Percentiles rank a stretch among this genome's conserved stretches.
phyloP scores from a whole-genome alignment of 2,888 invertebrate species.

The Baronia brevicornis region DNA sequence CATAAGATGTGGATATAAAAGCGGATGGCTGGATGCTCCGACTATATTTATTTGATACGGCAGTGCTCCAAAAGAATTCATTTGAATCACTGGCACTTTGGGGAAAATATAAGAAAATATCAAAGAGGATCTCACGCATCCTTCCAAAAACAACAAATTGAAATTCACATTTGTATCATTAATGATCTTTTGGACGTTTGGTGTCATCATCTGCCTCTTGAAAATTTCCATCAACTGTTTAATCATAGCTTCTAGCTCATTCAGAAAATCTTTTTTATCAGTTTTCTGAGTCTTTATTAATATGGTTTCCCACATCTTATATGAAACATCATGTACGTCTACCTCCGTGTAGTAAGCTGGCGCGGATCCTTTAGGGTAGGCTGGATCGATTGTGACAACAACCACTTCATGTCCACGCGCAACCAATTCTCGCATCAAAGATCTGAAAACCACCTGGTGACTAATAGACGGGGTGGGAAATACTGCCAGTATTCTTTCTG shows the following conservation, averaged over 20 bases:
- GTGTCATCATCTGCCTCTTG: constrained; percentile 19
- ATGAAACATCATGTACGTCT: constrained; percentile 34
- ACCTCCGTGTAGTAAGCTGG: constrained; percentile 53
- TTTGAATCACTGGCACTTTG: constrained; percentile 34
- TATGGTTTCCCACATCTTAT: constrained; percentile 21
- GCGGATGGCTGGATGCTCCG: constrained; percentile 30
- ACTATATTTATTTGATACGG: constrained; percentile 19
- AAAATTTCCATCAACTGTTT: constrained; percentile 7
- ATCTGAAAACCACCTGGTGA: constrained; percentile 56
- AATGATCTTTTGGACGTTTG: constrained; percentile 22
- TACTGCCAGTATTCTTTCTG: constrained; percentile 44
- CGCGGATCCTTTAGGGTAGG: constrained; percentile 28
- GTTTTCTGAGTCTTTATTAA: constrained; percentile 1
- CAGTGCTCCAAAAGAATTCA: constrained; percentile 29
- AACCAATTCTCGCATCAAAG: constrained; percentile 45
- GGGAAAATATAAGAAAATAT: constrained; percentile 19
- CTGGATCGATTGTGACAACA: constrained; percentile 53
- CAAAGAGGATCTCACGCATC: background rate
- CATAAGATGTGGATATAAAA: constrained; percentile 27
- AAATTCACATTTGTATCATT: constrained; percentile 17
- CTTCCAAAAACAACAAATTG: background rate
- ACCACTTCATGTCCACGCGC: constrained; percentile 58
- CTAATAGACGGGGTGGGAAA: constrained; percentile 55
- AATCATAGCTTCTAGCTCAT: constrained; percentile 2
- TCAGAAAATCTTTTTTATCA: constrained; percentile 13